Evolutionary conservation across 2,888 invertebrate genomes (phyloP).

Genomic region (Papilio gigon): DNA sequence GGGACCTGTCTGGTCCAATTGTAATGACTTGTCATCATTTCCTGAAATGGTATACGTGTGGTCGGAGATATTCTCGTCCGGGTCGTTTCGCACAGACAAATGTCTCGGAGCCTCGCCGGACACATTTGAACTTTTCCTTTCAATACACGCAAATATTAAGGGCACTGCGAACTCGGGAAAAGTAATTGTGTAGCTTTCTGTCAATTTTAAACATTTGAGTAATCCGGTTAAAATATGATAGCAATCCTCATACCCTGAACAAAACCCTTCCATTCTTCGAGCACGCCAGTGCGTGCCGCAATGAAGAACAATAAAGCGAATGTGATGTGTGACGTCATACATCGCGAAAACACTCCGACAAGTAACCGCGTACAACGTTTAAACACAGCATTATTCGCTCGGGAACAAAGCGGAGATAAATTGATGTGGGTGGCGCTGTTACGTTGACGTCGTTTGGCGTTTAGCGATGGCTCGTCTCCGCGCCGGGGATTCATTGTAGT

Average conservation of each 20-base stretch:
- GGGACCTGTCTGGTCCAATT: not conserved
- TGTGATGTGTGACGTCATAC: not conserved
- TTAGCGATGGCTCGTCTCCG: constrained; percentile 11
- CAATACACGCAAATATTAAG: not conserved
- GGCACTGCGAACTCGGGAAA: not conserved
- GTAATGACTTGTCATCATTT: not conserved
- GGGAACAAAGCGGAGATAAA: constrained; percentile 13
- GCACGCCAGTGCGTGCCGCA: not conserved
- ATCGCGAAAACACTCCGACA: not conserved
- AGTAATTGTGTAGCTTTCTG: not conserved
- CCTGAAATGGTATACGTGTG: not conserved
- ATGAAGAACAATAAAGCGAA: not conserved
- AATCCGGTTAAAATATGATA: not conserved
- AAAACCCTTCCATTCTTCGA: not conserved
- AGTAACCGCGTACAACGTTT: not conserved
- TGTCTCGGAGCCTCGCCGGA: not conserved
- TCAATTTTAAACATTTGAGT: not conserved
- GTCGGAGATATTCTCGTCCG: not conserved
- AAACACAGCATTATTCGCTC: not conserved
- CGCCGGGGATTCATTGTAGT: constrained; percentile 25
- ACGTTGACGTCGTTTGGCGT: constrained; percentile 1
- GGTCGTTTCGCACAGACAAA: not conserved
- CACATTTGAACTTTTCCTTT: constrained; percentile 2
- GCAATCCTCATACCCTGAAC: not conserved
- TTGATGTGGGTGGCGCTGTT: not conserved